Percentiles rank a stretch among this genome's conserved stretches.
phyloP scores from a whole-genome alignment of 2,797 vertebrate genomes.

The Takifugu rubripes region DNA sequence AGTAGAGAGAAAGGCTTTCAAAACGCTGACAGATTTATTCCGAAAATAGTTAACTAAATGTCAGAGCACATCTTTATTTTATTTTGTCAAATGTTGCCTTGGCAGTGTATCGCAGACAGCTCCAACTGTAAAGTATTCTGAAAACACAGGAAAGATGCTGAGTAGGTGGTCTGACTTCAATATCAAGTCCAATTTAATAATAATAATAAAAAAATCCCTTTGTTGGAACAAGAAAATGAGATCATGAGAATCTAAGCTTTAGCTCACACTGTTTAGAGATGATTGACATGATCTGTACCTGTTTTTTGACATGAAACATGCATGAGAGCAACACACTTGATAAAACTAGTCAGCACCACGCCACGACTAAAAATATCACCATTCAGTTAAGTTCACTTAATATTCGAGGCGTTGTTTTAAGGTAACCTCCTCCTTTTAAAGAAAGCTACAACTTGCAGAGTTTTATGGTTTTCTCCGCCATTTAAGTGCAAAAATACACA shows the following conservation, averaged over 20 bases:
- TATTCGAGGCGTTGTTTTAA: no score
- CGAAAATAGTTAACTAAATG: neutral
- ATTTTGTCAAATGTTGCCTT: neutral
- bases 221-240: neutral
- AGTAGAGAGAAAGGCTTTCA: neutral
- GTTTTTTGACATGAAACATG: slow-evolving; percentile 6
- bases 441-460: slow-evolving; percentile 27
- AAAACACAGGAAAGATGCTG: slow-evolving; percentile 20
- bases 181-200: slow-evolving; percentile 33
- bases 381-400: no score
- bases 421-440: slow-evolving; percentile 15
- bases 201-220: neutral
- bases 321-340: neutral
- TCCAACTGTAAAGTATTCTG: slow-evolving; percentile 21
- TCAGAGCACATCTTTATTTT: neutral
- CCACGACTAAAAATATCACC: no score
- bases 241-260: neutral
- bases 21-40: neutral
- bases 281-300: neutral
- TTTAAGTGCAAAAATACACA: slow-evolving; percentile 21
- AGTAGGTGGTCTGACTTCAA: slow-evolving; percentile 33
- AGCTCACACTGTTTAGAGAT: neutral
- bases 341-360: no score
- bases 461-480: slow-evolving; percentile 2
- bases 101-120: slow-evolving; percentile 6